Percentiles rank a stretch among this genome's conserved stretches.
phyloP scores from a whole-genome alignment of 2,113 vertebrate species.

The Cisticola juncidis region DNA sequence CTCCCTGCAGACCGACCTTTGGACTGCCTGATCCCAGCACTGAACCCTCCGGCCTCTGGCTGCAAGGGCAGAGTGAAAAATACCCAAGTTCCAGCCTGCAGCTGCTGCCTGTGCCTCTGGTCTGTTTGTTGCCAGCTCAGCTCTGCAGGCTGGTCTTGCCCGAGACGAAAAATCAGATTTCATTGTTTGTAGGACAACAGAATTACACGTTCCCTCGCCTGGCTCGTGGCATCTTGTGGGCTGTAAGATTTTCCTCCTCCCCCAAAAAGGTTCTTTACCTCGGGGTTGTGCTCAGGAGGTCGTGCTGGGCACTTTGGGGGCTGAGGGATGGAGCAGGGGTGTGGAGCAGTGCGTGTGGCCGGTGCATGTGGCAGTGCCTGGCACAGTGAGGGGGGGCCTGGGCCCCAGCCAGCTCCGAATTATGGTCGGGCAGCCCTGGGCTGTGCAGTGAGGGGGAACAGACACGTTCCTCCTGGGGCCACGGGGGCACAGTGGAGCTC shows the following conservation, averaged over 20 bases:
- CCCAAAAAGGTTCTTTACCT: neutral
- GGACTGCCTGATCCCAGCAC: neutral
- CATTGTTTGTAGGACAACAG: neutral
- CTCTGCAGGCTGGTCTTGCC: neutral
- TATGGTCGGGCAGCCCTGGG: neutral
- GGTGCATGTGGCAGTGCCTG: neutral
- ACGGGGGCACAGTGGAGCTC: too few relatives aligned
- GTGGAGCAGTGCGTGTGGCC: neutral
- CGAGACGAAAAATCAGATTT: neutral
- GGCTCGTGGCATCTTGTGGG: rapidly evolving
- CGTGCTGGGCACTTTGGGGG: rapidly evolving
- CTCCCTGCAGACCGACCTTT: neutral
- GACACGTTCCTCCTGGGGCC: neutral
- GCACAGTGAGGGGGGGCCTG: too few relatives aligned
- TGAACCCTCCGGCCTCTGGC: neutral
- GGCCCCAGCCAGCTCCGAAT: neutral
- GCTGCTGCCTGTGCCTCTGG: neutral
- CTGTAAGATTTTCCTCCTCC: neutral
- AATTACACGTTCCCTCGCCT: rapidly evolving
- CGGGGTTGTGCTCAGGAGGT: neutral
- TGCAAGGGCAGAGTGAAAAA: neutral
- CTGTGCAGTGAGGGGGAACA: neutral
- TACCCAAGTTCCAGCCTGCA: neutral
- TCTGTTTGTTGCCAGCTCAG: neutral
- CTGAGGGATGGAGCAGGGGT: neutral